phyloP scores from a whole-genome alignment of 2,113 vertebrate species.

The Ciconia stormi region DNA sequence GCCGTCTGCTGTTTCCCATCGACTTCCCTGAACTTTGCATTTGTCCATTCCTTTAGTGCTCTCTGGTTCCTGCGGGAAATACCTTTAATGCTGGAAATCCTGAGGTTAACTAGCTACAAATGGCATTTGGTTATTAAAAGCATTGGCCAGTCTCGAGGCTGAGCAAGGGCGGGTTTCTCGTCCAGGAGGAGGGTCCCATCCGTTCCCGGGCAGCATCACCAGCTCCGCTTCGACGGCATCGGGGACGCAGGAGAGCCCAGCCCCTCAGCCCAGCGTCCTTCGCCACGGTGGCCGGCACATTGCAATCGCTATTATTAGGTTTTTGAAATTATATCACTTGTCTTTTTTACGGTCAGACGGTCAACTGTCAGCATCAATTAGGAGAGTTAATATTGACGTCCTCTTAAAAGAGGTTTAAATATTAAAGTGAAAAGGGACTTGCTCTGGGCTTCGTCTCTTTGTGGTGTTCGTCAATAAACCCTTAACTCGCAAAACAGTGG shows the following conservation, averaged over 20 bases:
- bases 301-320: not conserved
- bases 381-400: not conserved
- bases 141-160: not conserved
- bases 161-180: not conserved
- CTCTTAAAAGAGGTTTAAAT: constrained; percentile 59
- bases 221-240: not conserved
- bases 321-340: not conserved
- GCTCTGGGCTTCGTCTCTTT: not conserved
- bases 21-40: not conserved
- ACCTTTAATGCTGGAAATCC: constrained; percentile 9
- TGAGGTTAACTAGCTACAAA: not conserved
- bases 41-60: not conserved
- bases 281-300: not conserved
- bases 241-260: not conserved
- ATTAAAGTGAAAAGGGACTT: constrained; percentile 19
- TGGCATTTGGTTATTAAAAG: constrained; percentile 15
- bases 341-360: constrained; percentile 11
- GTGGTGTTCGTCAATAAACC: constrained; percentile 18
- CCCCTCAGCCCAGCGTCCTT: not conserved
- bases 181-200: not conserved
- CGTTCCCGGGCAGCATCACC: not conserved
- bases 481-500: not conserved
- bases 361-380: constrained; percentile 41
- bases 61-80: constrained; percentile 13
- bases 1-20: not conserved